phyloP scores from a whole-genome alignment of 2,888 invertebrate genomes.

The Drosophila multiciliata region DNA sequence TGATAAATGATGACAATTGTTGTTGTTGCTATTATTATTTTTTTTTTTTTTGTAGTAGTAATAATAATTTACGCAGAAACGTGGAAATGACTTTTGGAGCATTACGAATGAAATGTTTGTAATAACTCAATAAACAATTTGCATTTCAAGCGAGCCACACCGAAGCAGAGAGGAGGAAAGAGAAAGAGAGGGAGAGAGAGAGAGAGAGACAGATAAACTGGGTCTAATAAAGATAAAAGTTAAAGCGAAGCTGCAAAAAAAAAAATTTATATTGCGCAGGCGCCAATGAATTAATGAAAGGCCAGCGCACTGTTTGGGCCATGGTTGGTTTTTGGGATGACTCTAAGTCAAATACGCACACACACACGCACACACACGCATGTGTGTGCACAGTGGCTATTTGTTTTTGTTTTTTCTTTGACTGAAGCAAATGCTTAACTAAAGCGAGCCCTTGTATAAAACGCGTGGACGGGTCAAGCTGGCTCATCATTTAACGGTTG shows the following conservation, averaged over 20 bases:
- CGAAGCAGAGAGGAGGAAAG: neutral
- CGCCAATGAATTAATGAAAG: constrained; percentile 65
- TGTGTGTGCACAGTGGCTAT: neutral
- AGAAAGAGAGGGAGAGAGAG: neutral
- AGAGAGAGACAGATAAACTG: neutral
- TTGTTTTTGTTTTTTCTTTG: neutral
- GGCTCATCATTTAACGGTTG: constrained; percentile 82
- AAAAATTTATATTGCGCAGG: constrained; percentile 52
- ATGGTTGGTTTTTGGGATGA: constrained; percentile 43
- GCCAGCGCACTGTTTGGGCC: constrained; percentile 49
- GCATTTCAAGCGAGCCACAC: constrained; percentile 48
- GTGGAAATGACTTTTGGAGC: constrained; percentile 42
- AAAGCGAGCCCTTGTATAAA: constrained; percentile 79
- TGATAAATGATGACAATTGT: neutral
- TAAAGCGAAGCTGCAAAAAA: constrained; percentile 2
- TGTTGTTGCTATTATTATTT: neutral
- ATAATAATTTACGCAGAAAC: constrained; percentile 49
- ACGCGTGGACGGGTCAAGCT: constrained; percentile 74
- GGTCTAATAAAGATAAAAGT: constrained; percentile 35
- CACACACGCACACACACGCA: neutral
- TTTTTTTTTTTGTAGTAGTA: neutral
- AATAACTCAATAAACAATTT: constrained; percentile 65
- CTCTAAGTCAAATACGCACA: constrained; percentile 16
- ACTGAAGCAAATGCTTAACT: constrained; percentile 24
- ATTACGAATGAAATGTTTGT: constrained; percentile 50